A percentile compares a stretch with the other conserved stretches of the same genome.
Conservation (phyloP, 2,888 invertebrate species). For the Nomada fucata region DNA sequence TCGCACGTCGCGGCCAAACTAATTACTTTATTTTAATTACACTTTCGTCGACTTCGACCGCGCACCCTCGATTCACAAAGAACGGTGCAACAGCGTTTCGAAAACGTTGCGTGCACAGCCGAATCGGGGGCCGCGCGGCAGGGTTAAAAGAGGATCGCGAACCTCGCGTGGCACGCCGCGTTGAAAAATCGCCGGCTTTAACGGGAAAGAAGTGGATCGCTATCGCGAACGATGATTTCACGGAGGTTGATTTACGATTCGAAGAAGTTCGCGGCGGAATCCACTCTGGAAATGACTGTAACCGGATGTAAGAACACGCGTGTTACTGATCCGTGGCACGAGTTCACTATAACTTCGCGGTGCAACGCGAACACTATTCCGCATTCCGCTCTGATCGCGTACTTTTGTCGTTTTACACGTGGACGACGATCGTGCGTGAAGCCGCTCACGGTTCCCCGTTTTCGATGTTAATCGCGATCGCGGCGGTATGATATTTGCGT, state of each 20-base stretch:
- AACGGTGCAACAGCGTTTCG: too few relatives aligned
- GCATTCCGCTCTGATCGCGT: conserved; percentile 70
- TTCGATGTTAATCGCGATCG: conserved; percentile 5
- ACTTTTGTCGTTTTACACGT: conserved; percentile 55
- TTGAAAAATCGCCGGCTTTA: neutral
- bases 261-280: neutral
- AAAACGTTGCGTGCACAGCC: too few relatives aligned
- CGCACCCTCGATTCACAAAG: too few relatives aligned
- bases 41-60: too few relatives aligned
- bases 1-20: too few relatives aligned
- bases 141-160: too few relatives aligned
- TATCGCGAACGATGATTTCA: neutral
- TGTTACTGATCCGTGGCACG: conserved; percentile 50
- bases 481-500: too few relatives aligned
- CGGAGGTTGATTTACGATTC: conserved; percentile 2
- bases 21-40: too few relatives aligned
- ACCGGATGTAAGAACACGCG: conserved; percentile 35
- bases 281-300: conserved; percentile 40
- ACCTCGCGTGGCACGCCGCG: too few relatives aligned
- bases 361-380: conserved; percentile 56
- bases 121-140: too few relatives aligned
- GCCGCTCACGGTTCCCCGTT: neutral
- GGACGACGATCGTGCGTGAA: conserved; percentile 6
- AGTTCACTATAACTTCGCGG: conserved; percentile 52
- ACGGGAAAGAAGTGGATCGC: neutral